phyloP scores from a whole-genome alignment of 2,113 vertebrate genomes.

The Scopus umbretta region DNA sequence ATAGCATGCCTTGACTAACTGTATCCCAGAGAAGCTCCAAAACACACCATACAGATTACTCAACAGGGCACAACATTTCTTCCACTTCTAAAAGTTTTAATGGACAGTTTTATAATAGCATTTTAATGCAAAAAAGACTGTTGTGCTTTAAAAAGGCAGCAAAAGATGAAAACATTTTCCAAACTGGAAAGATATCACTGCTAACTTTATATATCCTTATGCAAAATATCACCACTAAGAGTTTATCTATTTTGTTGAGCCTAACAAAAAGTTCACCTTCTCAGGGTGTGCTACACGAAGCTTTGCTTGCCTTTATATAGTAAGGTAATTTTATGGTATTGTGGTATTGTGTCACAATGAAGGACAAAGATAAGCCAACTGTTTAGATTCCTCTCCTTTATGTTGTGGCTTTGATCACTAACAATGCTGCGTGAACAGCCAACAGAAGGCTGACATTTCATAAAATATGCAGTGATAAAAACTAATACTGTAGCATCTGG shows the following conservation, averaged over 20 bases:
- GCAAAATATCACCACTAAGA: constrained; percentile 3
- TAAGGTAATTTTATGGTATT: constrained; percentile 73
- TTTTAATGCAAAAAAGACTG: neutral
- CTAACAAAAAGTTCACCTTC: constrained; percentile 52
- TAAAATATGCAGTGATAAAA: constrained; percentile 90
- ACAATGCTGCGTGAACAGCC: constrained; percentile 83
- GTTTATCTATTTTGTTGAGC: constrained; percentile 26
- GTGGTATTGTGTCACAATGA: constrained; percentile 73
- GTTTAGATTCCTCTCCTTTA: constrained; percentile 81
- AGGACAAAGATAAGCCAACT: constrained; percentile 82
- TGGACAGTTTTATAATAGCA: neutral
- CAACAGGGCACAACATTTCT: neutral
- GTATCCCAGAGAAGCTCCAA: neutral
- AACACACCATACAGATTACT: neutral
- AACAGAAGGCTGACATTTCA: constrained; percentile 89
- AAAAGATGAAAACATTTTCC: constrained; percentile 13
- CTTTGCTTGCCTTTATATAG: constrained; percentile 58
- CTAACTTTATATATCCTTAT: neutral
- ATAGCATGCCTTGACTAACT: neutral
- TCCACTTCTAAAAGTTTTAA: neutral
- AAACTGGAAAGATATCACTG: neutral
- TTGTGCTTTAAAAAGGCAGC: neutral
- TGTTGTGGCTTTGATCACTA: constrained; percentile 86
- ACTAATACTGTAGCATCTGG: constrained; percentile 87
- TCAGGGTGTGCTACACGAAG: neutral